Evolutionary conservation across 2,113 vertebrate species (phyloP).

Genomic region (Scolopax mira): DNA sequence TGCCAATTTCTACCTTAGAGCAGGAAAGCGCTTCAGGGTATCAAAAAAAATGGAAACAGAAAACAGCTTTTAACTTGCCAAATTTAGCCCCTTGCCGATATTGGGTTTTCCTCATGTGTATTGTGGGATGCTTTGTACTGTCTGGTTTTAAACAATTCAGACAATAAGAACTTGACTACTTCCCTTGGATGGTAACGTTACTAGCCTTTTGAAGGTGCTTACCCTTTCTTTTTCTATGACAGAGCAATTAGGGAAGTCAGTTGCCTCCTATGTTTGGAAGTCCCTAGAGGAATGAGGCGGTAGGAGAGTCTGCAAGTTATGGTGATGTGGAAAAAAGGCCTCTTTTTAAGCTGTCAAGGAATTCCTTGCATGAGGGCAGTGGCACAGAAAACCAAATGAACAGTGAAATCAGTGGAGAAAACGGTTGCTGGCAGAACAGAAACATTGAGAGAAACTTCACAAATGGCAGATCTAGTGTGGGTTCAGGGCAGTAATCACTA

Average conservation of each 20-base stretch:
- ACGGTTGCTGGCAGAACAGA: conserved; percentile 12
- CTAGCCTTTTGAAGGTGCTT: neutral
- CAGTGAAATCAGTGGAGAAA: conserved; percentile 29
- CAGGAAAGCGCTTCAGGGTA: neutral
- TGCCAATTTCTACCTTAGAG: neutral
- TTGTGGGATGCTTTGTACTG: neutral
- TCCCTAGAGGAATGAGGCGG: neutral
- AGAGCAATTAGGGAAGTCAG: neutral
- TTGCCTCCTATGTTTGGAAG: neutral
- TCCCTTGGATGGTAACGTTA: neutral
- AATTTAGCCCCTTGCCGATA: neutral
- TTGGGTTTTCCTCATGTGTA: neutral
- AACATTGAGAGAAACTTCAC: conserved; percentile 24
- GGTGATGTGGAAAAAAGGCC: neutral
- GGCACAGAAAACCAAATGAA: conserved; percentile 36
- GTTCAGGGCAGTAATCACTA: conserved; percentile 27
- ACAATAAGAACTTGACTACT: neutral
- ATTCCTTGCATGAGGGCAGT: neutral
- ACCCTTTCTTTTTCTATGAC: neutral
- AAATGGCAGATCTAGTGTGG: conserved; percentile 4
- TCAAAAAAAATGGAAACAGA: neutral
- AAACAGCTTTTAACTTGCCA: neutral
- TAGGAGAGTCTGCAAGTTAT: neutral
- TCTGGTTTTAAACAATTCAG: conserved; percentile 6
- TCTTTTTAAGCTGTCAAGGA: conserved; percentile 11